phyloP scores from a whole-genome alignment of 2,113 vertebrate species.

The Chrysemys picta region DNA sequence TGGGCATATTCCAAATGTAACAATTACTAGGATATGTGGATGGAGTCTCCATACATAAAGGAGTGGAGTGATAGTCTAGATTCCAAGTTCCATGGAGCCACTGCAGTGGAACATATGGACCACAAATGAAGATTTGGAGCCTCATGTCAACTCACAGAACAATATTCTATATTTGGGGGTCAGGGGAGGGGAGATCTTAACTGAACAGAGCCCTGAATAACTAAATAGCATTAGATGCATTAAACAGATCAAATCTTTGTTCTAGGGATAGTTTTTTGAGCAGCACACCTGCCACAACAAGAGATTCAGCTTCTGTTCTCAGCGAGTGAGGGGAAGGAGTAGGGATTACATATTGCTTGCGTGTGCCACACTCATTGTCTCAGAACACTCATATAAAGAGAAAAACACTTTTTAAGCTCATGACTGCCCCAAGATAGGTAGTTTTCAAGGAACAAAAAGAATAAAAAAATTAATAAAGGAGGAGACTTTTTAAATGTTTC shows the following conservation, averaged over 20 bases:
- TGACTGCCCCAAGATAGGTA: constrained; percentile 36
- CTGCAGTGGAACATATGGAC: neutral
- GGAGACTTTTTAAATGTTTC: constrained; percentile 54
- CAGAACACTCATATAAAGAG: constrained; percentile 25
- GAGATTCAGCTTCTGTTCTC: constrained; percentile 35
- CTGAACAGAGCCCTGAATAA: constrained; percentile 20
- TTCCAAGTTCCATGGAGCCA: neutral
- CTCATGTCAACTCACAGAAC: neutral
- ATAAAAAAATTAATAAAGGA: constrained; percentile 59
- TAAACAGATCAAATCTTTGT: constrained; percentile 14
- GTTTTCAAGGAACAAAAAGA: constrained; percentile 32
- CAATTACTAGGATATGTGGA: neutral
- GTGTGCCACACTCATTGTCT: constrained; percentile 59
- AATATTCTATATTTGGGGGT: neutral
- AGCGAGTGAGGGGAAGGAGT: constrained; percentile 11
- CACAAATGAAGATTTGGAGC: neutral
- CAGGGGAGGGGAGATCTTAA: neutral
- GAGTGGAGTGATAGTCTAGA: neutral
- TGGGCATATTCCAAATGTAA: neutral
- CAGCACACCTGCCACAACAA: constrained; percentile 28
- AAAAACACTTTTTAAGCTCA: constrained; percentile 37
- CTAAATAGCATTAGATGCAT: constrained; percentile 1
- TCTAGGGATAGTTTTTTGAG: constrained; percentile 38
- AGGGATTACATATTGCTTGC: constrained; percentile 53
- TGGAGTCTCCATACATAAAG: accelerated